Evolutionary conservation across 64 coral and sea anemone genomes (phyloP).

Genomic region (Acropora yongei): DNA sequence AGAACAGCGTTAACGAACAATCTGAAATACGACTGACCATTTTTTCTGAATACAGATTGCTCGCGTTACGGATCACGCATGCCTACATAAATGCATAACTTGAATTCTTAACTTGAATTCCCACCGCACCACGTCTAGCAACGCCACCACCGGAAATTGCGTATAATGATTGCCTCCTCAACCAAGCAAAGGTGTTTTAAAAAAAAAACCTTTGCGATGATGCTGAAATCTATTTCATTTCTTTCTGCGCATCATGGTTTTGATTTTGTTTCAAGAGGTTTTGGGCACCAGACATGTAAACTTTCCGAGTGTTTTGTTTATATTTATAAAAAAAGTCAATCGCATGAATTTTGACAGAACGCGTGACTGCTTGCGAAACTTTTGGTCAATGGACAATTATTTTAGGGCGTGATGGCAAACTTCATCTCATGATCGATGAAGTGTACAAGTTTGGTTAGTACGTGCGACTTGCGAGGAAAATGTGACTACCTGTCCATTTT

Average conservation of each 20-base stretch:
- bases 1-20: background rate
- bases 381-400: too few relatives aligned
- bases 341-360: background rate
- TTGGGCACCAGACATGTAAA: background rate
- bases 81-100: slow-evolving; percentile 19
- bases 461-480: too few relatives aligned
- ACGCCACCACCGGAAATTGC: slow-evolving; percentile 21
- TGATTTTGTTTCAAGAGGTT: background rate
- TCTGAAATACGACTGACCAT: background rate
- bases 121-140: background rate
- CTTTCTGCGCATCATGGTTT: background rate
- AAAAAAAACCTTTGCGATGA: background rate
- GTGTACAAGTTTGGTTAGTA: too few relatives aligned
- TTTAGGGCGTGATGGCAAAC: too few relatives aligned
- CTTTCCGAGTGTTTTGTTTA: slow-evolving; percentile 32
- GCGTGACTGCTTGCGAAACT: slow-evolving; percentile 10
- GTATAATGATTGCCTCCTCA: background rate
- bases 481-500: too few relatives aligned
- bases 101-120: slow-evolving; percentile 24
- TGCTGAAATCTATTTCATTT: background rate
- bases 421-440: too few relatives aligned
- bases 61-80: slow-evolving; percentile 44
- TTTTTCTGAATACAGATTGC: background rate
- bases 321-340: background rate
- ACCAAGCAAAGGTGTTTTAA: background rate